Percentiles rank a stretch among this genome's conserved stretches.
phyloP scores from a whole-genome alignment of 2,797 vertebrate genomes.

The Otus scops region DNA sequence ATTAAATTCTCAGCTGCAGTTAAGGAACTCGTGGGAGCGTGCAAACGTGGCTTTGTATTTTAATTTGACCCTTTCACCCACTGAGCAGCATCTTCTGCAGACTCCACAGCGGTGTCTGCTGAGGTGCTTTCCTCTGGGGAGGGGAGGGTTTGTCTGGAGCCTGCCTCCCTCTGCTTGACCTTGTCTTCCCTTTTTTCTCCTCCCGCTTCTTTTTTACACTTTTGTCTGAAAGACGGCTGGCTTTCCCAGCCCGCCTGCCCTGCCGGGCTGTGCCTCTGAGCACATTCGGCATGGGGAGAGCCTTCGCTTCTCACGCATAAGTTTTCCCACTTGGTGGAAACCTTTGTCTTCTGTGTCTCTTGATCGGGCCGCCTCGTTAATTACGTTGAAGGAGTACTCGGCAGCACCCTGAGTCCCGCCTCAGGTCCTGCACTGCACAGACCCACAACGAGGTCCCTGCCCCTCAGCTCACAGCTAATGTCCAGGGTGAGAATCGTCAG shows the following conservation, averaged over 20 bases:
- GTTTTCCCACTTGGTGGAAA: background rate
- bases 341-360: slow-evolving; percentile 10
- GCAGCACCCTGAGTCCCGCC: background rate
- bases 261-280: background rate
- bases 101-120: background rate
- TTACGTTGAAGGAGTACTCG: background rate
- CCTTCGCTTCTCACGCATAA: background rate
- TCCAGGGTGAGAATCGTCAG: background rate
- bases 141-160: background rate
- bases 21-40: background rate
- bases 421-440: background rate
- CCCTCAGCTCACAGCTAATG: background rate
- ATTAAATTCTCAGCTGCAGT: background rate
- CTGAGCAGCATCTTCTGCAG: background rate
- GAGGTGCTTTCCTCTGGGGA: background rate
- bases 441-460: accelerated
- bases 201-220: background rate
- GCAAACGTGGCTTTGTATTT: background rate
- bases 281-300: background rate
- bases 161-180: background rate
- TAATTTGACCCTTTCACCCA: background rate
- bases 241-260: background rate
- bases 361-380: background rate
- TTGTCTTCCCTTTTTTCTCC: background rate
- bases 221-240: background rate